phyloP scores from a whole-genome alignment of 2,797 vertebrate genomes.

The Graptemys geographica region DNA sequence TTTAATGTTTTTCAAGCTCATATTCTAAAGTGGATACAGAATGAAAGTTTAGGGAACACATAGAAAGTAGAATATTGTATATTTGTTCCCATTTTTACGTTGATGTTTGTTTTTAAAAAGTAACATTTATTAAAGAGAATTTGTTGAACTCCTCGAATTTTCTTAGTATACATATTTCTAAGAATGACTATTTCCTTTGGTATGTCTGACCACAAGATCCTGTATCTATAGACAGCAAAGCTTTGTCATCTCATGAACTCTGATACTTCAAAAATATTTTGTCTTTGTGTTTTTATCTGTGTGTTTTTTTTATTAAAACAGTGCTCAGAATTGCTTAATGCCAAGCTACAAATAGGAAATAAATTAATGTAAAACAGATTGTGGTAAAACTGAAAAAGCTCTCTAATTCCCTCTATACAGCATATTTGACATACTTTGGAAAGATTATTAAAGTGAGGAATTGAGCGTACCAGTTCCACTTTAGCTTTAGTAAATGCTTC shows the following conservation, averaged over 20 bases:
- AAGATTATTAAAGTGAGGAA: conserved; percentile 10
- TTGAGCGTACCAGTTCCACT: neutral
- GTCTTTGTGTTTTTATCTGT: neutral
- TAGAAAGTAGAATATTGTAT: neutral
- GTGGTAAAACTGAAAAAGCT: neutral
- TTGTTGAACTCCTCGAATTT: neutral
- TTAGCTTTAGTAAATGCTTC: neutral
- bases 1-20: neutral
- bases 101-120: neutral
- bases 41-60: neutral
- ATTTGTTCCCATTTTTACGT: neutral
- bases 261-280: neutral
- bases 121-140: neutral
- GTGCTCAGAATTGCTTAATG: conserved; percentile 1
- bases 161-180: neutral
- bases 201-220: neutral
- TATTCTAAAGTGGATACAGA: neutral
- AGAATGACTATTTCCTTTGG: neutral
- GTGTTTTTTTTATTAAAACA: conserved; percentile 21
- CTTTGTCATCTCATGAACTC: neutral
- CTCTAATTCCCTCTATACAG: neutral
- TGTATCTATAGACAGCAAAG: neutral
- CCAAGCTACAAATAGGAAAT: neutral
- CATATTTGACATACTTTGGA: neutral
- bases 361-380: neutral